phyloP scores from a whole-genome alignment of 2,797 vertebrate genomes.

The Eutrigla gurnardus region DNA sequence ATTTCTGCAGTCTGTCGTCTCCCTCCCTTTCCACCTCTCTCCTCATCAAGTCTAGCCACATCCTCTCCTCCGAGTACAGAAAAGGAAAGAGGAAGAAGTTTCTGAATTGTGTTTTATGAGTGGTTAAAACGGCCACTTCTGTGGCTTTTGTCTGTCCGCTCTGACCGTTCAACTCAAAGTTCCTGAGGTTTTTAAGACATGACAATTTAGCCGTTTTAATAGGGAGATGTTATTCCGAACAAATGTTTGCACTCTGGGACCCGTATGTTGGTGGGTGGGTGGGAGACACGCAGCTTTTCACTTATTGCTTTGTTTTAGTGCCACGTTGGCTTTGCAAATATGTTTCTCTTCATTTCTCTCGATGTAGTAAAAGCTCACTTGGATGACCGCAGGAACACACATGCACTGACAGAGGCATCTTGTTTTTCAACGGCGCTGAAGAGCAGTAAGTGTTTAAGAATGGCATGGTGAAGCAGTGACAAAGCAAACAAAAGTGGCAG shows the following conservation, averaged over 20 bases:
- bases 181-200: constrained; percentile 78
- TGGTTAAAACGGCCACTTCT: constrained; percentile 79
- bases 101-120: constrained; percentile 82
- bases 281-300: constrained; percentile 9
- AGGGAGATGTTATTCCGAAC: constrained; percentile 72
- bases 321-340: constrained; percentile 46
- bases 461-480: constrained; percentile 43
- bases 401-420: constrained; percentile 32
- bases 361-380: constrained; percentile 48
- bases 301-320: constrained; percentile 23
- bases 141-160: constrained; percentile 67
- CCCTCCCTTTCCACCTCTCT: constrained; percentile 58
- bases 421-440: constrained; percentile 55
- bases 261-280: constrained; percentile 11
- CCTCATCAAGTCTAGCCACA: constrained; percentile 78
- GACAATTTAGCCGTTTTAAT: constrained; percentile 81
- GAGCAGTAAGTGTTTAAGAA: constrained; percentile 56
- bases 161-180: constrained; percentile 68
- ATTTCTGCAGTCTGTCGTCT: constrained; percentile 28
- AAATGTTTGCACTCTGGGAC: constrained; percentile 58
- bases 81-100: constrained; percentile 82
- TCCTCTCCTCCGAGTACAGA: constrained; percentile 71
- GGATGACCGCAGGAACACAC: constrained; percentile 15
- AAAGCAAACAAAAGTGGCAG: constrained; percentile 63
- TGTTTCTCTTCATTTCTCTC: constrained; percentile 44